Percentiles rank a stretch among this genome's conserved stretches.
phyloP scores from a whole-genome alignment of 2,797 vertebrate species.

The Chaenodraco wilsoni region DNA sequence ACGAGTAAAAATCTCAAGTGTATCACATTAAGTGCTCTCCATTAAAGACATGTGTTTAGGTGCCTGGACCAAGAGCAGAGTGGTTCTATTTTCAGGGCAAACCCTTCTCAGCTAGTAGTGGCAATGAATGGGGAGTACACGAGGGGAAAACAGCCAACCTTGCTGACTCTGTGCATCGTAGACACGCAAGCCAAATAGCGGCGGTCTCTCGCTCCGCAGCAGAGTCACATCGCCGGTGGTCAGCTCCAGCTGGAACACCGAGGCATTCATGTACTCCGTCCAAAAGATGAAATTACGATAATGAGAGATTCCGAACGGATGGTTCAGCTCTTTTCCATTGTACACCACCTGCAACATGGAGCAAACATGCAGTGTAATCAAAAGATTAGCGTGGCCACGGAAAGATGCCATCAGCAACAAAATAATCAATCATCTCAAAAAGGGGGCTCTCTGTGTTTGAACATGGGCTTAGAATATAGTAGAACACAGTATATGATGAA shows the following conservation, averaged over 20 bases:
- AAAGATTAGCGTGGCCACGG: conserved; percentile 34
- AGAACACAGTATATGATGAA: conserved; percentile 64
- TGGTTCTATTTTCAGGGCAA: conserved; percentile 25
- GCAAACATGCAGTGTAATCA: conserved; percentile 47
- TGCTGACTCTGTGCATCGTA: conserved; percentile 95
- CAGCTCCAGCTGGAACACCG: conserved; percentile 96
- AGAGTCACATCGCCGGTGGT: conserved; percentile 88
- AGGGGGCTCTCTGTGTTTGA: conserved; percentile 48
- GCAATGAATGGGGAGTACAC: conserved; percentile 28
- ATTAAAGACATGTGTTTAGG: conserved; percentile 32
- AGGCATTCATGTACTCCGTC: conserved; percentile 99
- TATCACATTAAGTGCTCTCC: conserved; percentile 36
- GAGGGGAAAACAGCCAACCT: conserved; percentile 83
- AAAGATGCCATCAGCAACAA: conserved; percentile 29
- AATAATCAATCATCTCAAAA: conserved; percentile 59
- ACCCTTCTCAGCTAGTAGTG: conserved; percentile 36
- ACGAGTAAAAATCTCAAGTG: conserved; percentile 3
- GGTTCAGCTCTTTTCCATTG: conserved; percentile 95
- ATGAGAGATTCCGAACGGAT: conserved; percentile 97
- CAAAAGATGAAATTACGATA: conserved; percentile 94
- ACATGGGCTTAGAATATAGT: conserved; percentile 55
- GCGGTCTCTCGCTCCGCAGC: conserved; percentile 92
- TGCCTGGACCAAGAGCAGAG: conserved; percentile 14
- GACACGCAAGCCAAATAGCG: conserved; percentile 94
- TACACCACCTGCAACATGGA: conserved; percentile 89